Percentiles rank a stretch among this genome's conserved stretches.
Conservation (phyloP, 92 coral and sea anemone genomes). For the Parazoanthus darwini region DNA sequence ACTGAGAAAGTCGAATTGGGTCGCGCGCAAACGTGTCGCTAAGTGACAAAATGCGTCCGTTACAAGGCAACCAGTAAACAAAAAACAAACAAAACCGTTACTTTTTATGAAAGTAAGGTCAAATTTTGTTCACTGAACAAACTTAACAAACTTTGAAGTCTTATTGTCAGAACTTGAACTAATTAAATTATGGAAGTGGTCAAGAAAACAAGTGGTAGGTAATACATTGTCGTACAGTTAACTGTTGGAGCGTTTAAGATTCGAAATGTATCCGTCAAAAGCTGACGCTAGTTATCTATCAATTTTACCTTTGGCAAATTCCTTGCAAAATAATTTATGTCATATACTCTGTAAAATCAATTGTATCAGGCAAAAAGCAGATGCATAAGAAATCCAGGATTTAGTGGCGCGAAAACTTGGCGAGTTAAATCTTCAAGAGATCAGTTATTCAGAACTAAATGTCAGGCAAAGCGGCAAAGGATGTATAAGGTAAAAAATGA, state of each 20-base stretch:
- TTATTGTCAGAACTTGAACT: not conserved
- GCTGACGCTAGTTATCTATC: not conserved
- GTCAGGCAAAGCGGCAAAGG: not conserved
- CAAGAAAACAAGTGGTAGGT: not conserved
- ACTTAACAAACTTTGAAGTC: not conserved
- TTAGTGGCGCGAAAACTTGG: too few relatives aligned
- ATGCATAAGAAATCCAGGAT: too few relatives aligned
- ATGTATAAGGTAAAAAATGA: not conserved
- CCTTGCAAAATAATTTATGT: not conserved
- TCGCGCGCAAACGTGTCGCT: constrained; percentile 1
- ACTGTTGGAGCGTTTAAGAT: not conserved
- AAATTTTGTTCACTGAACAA: constrained; percentile 9
- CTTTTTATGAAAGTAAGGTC: not conserved
- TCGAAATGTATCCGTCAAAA: not conserved
- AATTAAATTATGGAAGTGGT: not conserved
- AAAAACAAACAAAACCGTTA: not conserved
- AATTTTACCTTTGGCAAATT: not conserved
- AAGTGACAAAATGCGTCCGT: constrained; percentile 14
- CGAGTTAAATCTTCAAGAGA: not conserved
- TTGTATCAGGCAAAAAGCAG: not conserved
- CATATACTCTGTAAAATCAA: not conserved
- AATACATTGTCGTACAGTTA: not conserved
- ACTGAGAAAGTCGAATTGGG: not conserved
- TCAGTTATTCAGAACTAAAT: not conserved
- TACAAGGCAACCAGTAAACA: constrained; percentile 23